phyloP scores from a whole-genome alignment of 2,888 invertebrate species.

The Ephialtes manifestator region DNA sequence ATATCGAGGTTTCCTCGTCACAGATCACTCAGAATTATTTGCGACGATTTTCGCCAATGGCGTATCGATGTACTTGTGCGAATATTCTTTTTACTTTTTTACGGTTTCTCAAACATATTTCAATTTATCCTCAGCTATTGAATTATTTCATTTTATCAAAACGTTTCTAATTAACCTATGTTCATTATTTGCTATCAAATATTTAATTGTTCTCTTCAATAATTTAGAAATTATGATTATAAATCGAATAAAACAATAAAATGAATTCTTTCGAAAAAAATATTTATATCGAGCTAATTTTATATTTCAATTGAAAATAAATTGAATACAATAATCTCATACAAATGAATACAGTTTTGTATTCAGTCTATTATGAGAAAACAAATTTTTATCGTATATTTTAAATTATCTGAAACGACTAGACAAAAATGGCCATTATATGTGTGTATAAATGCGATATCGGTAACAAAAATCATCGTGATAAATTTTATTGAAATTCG shows the following conservation, averaged over 20 bases:
- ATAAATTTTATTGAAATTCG: too few species aligned
- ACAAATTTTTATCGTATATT: too few species aligned
- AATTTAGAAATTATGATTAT: background rate
- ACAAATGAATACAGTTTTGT: too few species aligned
- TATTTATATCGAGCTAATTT: too few species aligned
- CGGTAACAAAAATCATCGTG: too few species aligned
- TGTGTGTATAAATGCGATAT: too few species aligned
- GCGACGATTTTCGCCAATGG: background rate
- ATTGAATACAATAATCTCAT: too few species aligned
- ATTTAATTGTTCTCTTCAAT: background rate
- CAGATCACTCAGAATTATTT: constrained; percentile 32
- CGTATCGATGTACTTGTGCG: background rate
- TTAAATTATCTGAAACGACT: too few species aligned
- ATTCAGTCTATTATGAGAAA: too few species aligned
- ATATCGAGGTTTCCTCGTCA: constrained; percentile 57
- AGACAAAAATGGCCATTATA: too few species aligned
- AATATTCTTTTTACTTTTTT: background rate
- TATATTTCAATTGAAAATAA: background rate
- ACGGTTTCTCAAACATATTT: background rate
- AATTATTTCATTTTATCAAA: background rate
- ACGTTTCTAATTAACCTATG: background rate
- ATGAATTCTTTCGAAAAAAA: too few species aligned
- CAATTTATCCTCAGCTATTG: background rate
- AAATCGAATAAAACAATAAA: too few species aligned
- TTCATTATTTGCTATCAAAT: background rate